Evolutionary conservation across 37 sponge, comb jelly and placozoan genomes (phyloP).

Genomic region (Petrosia ficiformis): DNA sequence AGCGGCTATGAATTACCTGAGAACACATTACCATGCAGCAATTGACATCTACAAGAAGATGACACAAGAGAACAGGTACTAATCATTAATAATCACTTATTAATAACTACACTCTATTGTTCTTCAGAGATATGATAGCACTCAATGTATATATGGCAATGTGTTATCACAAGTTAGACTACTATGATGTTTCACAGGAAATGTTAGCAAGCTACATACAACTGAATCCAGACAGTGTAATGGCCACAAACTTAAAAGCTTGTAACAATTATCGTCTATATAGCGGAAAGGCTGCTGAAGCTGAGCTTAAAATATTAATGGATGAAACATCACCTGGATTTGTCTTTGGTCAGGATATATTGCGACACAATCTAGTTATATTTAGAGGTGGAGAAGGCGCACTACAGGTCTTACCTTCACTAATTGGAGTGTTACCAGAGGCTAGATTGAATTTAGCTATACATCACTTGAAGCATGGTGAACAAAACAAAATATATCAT

Average conservation of each 20-base stretch:
- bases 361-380: conserved; percentile 96
- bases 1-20: conserved; percentile 96
- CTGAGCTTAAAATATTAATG: conserved; percentile 89
- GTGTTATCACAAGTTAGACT: conserved; percentile 99
- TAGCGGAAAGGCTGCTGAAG: conserved; percentile 99
- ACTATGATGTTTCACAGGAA: conserved; percentile 99
- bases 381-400: conserved; percentile 96
- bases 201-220: conserved; percentile 95
- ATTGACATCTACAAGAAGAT: conserved; percentile 98
- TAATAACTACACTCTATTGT: background rate
- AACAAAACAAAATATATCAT: background rate
- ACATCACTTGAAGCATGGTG: conserved; percentile 82
- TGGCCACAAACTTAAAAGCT: conserved; percentile 96
- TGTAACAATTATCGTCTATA: conserved; percentile 97
- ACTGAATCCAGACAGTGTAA: conserved; percentile 84
- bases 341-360: conserved; percentile 91
- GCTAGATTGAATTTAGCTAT: conserved; percentile 95
- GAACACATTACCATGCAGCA: conserved; percentile 99
- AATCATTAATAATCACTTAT: no score
- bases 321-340: conserved; percentile 80
- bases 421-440: conserved; percentile 93
- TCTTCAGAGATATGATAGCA: conserved; percentile 96
- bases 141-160: conserved; percentile 98
- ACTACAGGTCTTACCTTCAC: conserved; percentile 89
- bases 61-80: conserved; percentile 88